phyloP scores from a whole-genome alignment of 1,140 invertebrate species.

The Drosophila willistoni region DNA sequence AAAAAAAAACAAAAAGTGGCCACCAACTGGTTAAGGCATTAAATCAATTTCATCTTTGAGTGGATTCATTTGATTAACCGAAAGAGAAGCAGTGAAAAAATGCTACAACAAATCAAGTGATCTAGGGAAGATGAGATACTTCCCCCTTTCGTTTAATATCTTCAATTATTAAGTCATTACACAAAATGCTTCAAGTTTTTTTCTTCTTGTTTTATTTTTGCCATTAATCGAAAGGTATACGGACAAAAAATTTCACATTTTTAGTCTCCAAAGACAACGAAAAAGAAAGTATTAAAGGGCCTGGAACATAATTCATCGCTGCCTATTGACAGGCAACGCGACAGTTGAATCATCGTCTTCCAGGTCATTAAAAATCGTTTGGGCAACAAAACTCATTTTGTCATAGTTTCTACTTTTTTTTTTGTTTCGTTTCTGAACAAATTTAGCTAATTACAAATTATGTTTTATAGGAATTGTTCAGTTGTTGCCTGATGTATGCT shows the following conservation, averaged over 20 bases:
- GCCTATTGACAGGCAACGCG: constrained; percentile 60
- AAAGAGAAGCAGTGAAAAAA: constrained; percentile 15
- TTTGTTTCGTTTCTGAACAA: not conserved
- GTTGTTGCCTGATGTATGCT: constrained; percentile 40
- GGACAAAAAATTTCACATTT: constrained; percentile 59
- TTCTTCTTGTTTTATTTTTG: not conserved
- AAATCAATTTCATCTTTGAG: constrained; percentile 52
- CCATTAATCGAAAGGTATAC: constrained; percentile 36
- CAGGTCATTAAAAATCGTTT: constrained; percentile 59
- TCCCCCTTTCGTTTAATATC: constrained; percentile 17
- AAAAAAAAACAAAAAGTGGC: no score
- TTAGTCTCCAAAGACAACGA: not conserved
- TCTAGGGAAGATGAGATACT: not conserved
- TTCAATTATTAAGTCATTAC: constrained; percentile 75
- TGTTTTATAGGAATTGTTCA: constrained; percentile 13
- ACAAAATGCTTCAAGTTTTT: not conserved
- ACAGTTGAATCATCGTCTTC: constrained; percentile 25
- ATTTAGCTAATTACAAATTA: constrained; percentile 40
- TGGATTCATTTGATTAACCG: constrained; percentile 16
- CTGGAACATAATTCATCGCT: constrained; percentile 67
- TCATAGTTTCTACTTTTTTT: constrained; percentile 29
- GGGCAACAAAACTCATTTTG: constrained; percentile 62
- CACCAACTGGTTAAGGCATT: constrained; percentile 38
- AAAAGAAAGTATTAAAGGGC: constrained; percentile 77
- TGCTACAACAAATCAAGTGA: constrained; percentile 21